These are phyloP conservation scores for Rugalucina vietnamica DNA, from an alignment of 2,888 invertebrate genomes.

Conservation along the genomic window DNA sequence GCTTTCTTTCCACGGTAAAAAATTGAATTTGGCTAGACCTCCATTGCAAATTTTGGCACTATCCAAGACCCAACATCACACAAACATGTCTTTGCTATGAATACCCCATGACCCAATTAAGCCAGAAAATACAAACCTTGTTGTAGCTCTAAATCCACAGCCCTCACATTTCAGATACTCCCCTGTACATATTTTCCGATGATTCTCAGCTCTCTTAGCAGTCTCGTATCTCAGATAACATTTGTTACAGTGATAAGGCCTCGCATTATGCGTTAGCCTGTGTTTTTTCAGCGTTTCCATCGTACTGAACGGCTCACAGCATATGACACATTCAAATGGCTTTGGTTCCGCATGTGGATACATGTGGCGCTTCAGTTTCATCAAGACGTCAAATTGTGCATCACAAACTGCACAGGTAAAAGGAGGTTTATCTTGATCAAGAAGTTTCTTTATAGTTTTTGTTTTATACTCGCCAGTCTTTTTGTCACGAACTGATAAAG, in stretches of 20 bases:
- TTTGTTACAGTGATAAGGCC: background rate
- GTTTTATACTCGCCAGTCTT: background rate
- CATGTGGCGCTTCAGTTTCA: background rate
- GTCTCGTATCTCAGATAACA: background rate
- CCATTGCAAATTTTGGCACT: no score
- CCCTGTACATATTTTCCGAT: background rate
- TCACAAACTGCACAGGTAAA: conserved; percentile 7
- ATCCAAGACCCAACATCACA: no score
- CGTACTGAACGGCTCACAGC: background rate
- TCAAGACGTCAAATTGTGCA: background rate
- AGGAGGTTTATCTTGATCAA: background rate
- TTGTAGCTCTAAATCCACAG: background rate
- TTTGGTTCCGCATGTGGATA: background rate
- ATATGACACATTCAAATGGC: background rate
- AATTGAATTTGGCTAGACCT: no score
- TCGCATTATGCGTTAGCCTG: background rate
- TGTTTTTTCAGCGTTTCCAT: background rate
- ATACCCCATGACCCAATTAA: no score
- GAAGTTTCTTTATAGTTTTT: background rate
- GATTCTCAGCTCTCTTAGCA: background rate
- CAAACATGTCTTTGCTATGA: no score
- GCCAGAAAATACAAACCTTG: no score
- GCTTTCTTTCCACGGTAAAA: no score
- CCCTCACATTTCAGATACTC: background rate
- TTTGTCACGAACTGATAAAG: background rate